Percentiles rank a stretch among this genome's conserved stretches.
These are phyloP conservation scores for Ellobius talpinus DNA, from an alignment of 2,113 vertebrate species.

Conservation along the genomic window DNA sequence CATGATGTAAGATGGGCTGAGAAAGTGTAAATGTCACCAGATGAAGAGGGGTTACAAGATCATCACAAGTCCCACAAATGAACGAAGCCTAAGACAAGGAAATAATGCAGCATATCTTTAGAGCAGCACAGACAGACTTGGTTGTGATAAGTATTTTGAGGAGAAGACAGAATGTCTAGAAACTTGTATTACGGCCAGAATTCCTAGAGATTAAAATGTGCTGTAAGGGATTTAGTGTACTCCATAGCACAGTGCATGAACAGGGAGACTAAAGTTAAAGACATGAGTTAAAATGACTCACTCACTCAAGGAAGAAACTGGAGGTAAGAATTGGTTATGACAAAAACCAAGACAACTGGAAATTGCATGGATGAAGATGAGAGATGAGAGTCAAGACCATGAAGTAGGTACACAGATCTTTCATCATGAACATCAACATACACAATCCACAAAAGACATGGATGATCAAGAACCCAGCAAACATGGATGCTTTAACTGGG, in stretches of 20 bases:
- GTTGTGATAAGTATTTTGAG: neutral
- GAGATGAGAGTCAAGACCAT: neutral
- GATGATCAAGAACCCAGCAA: neutral
- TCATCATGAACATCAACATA: neutral
- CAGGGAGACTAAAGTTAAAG: fast-evolving
- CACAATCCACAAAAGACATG: neutral
- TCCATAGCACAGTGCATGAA: neutral
- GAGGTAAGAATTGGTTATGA: neutral
- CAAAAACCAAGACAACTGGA: neutral
- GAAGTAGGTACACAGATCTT: neutral
- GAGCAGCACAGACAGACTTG: neutral
- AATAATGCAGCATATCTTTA: neutral
- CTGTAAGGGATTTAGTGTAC: neutral
- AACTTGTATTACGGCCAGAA: neutral
- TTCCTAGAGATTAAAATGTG: neutral
- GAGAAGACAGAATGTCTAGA: neutral
- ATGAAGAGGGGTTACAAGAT: neutral
- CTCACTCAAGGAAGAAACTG: neutral
- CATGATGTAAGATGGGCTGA: neutral
- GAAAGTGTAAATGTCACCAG: neutral
- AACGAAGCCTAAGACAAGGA: neutral
- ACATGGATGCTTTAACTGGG: neutral
- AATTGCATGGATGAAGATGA: neutral
- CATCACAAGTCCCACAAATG: neutral
- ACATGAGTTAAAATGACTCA: neutral